A percentile compares a stretch with the other conserved stretches of the same genome.
These are phyloP conservation scores for Bubo blakistoni DNA, from an alignment of 2,113 vertebrate species.

Conservation along the genomic window DNA sequence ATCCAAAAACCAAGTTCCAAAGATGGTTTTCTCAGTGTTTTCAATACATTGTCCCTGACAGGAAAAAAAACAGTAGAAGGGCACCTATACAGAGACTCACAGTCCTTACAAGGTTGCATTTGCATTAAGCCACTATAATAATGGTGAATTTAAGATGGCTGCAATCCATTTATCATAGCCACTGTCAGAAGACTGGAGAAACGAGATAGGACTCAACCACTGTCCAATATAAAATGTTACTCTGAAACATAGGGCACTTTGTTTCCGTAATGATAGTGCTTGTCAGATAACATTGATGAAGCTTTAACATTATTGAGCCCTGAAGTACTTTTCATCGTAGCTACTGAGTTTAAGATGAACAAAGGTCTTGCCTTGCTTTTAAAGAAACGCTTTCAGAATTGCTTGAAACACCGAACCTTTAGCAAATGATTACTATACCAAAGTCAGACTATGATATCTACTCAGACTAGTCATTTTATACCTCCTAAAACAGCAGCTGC, in stretches of 20 bases:
- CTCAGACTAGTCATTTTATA: not conserved
- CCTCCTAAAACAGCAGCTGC: not conserved
- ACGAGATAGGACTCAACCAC: not conserved
- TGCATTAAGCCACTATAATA: conserved; percentile 1
- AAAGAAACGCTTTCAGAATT: not conserved
- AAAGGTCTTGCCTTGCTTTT: conserved; percentile 14
- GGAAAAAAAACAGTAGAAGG: not conserved
- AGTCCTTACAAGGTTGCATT: not conserved
- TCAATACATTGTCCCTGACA: not conserved
- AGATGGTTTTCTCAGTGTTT: not conserved
- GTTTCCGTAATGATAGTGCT: not conserved
- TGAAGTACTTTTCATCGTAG: conserved; percentile 17
- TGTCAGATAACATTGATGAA: conserved; percentile 33
- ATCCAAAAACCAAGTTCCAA: not conserved
- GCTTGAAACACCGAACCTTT: not conserved
- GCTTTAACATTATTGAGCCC: conserved; percentile 23
- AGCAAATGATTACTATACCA: not conserved
- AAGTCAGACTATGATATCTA: not conserved
- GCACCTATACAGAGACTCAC: not conserved
- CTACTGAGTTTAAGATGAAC: not conserved
- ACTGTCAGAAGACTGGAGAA: not conserved
- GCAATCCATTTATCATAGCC: not conserved
- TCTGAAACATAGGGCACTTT: not conserved
- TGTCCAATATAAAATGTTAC: not conserved
- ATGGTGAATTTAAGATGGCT: conserved; percentile 10